phyloP scores from a whole-genome alignment of 2,797 vertebrate species.

The Oceanodroma leucorhoa region DNA sequence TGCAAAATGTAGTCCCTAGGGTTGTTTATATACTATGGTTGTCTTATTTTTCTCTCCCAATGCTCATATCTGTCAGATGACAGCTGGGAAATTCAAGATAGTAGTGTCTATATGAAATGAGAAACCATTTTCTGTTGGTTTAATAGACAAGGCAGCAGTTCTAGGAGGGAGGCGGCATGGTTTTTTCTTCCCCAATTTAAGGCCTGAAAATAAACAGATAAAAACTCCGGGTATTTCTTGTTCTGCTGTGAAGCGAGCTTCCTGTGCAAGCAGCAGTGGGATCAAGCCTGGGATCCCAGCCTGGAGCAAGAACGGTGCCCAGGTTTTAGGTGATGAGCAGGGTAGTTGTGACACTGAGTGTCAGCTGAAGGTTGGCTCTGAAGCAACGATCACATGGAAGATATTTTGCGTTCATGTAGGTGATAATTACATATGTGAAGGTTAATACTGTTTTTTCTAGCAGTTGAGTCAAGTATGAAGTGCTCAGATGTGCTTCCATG shows the following conservation, averaged over 20 bases:
- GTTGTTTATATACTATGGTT: conserved; percentile 9
- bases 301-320: not conserved
- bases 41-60: not conserved
- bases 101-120: not conserved
- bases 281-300: not conserved
- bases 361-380: not conserved
- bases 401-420: rapidly evolving
- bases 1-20: conserved; percentile 23
- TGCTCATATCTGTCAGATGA: conserved; percentile 31
- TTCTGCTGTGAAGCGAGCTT: not conserved
- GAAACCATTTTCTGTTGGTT: not conserved
- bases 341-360: not conserved
- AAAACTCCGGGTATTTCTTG: not conserved
- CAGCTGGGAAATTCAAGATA: conserved; percentile 30
- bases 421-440: not conserved
- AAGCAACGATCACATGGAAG: not conserved
- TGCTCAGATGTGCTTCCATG: rapidly evolving
- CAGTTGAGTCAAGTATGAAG: rapidly evolving
- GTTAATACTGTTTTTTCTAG: not conserved
- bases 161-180: not conserved
- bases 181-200: not conserved
- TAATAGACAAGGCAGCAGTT: not conserved
- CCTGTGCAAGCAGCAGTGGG: not conserved
- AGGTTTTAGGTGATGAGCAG: not conserved
- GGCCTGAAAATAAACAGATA: not conserved